Percentiles rank a stretch among this genome's conserved stretches.
Evolutionary conservation across 2,888 invertebrate species (phyloP).

Genomic region (Linnaemya tessellans): DNA sequence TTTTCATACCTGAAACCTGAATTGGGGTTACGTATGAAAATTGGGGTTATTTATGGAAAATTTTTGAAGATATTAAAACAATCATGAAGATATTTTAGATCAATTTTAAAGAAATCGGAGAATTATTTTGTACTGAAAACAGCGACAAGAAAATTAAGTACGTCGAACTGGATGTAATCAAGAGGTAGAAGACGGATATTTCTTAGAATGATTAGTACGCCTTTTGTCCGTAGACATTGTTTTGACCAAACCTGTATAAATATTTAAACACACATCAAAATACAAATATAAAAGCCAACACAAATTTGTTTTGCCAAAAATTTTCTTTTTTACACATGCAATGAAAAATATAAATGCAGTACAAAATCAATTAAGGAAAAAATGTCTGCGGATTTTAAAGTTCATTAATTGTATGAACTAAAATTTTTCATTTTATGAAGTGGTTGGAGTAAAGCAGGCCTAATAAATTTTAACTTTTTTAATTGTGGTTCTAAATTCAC

Average conservation of each 20-base stretch:
- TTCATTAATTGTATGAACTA: slow-evolving; percentile 36
- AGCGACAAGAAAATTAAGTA: no score
- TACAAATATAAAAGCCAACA: no score
- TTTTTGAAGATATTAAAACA: no score
- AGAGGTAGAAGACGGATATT: no score
- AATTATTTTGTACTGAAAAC: no score
- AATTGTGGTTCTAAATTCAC: neutral
- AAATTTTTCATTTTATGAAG: slow-evolving; percentile 39
- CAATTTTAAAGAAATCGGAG: no score
- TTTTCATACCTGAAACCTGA: no score
- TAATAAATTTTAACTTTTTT: slow-evolving; percentile 33
- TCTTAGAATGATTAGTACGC: no score
- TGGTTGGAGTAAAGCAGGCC: slow-evolving; percentile 35
- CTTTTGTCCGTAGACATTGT: neutral
- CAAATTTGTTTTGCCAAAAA: neutral
- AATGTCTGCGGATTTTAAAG: slow-evolving; percentile 23
- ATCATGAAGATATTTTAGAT: no score
- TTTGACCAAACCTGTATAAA: neutral
- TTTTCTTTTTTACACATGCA: neutral
- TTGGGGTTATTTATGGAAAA: no score
- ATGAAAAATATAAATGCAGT: slow-evolving; percentile 19
- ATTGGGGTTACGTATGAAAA: no score
- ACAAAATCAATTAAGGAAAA: slow-evolving; percentile 49
- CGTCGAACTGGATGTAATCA: no score
- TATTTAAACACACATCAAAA: neutral